Base-by-base conservation (phyloP, 2,888 invertebrate genomes). In the Salpingus planirostris region DNA sequence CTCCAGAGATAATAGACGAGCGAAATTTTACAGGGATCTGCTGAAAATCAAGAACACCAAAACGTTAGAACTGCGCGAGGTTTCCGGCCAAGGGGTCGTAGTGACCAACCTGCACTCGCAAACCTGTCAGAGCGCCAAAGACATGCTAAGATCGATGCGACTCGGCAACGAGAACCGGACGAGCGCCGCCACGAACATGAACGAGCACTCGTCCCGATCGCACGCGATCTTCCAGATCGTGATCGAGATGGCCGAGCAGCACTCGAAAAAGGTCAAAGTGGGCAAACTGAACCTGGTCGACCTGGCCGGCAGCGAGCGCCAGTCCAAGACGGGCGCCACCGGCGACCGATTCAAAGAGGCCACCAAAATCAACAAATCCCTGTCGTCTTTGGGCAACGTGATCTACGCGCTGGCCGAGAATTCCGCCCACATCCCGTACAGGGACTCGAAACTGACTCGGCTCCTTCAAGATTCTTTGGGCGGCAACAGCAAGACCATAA, bases 141-240 rank as follows among this genome's bases (percentile, higher is more conserved):
- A 98, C 67, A 96, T 99, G 73, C 76, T 90, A 46, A 81, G 85
- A 51, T 81, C 95, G 24, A 93, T 98, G 96, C 78, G 80, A 47
- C 72, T 82, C 25, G 98, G 98, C 29, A 95, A 96, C 66, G 77
- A 81, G 51, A 89, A 93, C 67, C 78, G 98, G 51, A 89, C 93
- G n/a, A 84, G 93, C 27, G 97, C 87, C 6, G 54, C 57, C 3
- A 64, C 64, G 3, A 62, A 64, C 41, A 64, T 64, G 64, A 98
- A 99, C 69, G 92, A 93, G 64, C 95, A 96, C 66, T 95, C 93
- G 53, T 95, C 95, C 21, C 72, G 97, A 42, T 93, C 93, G 26
- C 98, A 99, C 69, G 97, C 98, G 31, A 96, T 98, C 46, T 97
- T 99, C 66, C 86, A 95, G 62, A 90, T 99, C 50, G 93, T 93